Evolutionary conservation across 2,888 invertebrate species (phyloP), one percentile per base, ranked within the genome.

Genomic region (Microplitis deprimator): DNA sequence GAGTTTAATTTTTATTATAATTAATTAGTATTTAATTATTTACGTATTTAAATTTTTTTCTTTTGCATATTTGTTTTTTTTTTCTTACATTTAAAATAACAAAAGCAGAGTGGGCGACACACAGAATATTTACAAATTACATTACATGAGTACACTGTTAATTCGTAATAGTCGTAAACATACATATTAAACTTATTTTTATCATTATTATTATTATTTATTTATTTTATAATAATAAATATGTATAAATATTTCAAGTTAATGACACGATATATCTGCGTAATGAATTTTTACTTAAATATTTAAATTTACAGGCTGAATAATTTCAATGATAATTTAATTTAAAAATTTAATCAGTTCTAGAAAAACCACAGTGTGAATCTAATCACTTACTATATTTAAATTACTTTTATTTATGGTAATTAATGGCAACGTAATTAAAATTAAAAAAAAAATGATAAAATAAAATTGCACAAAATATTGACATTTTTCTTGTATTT

Each of bases 111-210:
- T 83, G 80, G 74, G 81, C 81, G 84, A 86, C 84, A 86, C 83
- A 87, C 83, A 50, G 82, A 87, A 79, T 88, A 88, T 88, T 88
- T 88, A 88, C 87, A 88, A 85, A 83, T 85, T 86, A 85, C 87
- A 86, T 85, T 87, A 86, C 83, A 88, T 84, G 84, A 86, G 65
- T 88, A 88, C 84, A 86, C 83, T 85, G 85, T 81, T 50, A 50
- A 8, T 50, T 50, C 50, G 50, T 50, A 83, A 84, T 84, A 84
- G 85, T 87, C 84, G 84, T 85, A 81, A 86, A 87, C 84, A 86
- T 82, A 83, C 84, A 85, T 83, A 81, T 83, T 80, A 83, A 16
- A 8, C 50, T 17, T 39, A 41, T 10, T 73, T 29, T 50, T 13
- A 50, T 16, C 20, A 1, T 70, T 59, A 60, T 50, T 50, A 50